phyloP scores from a whole-genome alignment of 2,797 vertebrate genomes.

The Margarornis squamiger region DNA sequence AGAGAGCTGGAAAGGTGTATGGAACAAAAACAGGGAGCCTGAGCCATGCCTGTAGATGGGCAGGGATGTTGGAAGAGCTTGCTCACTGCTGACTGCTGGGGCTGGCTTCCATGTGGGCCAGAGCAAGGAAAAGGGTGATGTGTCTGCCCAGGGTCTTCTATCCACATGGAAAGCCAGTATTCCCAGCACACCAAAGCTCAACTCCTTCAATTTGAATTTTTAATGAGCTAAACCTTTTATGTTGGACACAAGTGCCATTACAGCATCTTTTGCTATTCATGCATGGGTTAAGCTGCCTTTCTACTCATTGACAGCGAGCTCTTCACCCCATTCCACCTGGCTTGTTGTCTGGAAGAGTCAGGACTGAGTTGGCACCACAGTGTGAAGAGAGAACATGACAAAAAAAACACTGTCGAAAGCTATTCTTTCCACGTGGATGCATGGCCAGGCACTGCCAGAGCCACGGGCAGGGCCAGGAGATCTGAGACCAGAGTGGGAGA shows the following conservation, averaged over 20 bases:
- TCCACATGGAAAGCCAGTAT: accelerated
- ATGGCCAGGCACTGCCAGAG: accelerated
- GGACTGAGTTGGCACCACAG: neutral
- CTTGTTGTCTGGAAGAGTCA: neutral
- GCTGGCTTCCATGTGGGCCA: neutral
- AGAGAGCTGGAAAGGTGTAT: neutral
- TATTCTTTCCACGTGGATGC: neutral
- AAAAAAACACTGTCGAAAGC: neutral
- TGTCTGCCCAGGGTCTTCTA: neutral
- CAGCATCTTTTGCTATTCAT: neutral
- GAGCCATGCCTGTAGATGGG: neutral
- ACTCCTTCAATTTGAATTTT: neutral
- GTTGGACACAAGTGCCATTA: neutral
- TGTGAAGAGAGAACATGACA: neutral
- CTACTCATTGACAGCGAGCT: neutral
- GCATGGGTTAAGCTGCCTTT: neutral
- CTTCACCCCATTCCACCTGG: neutral
- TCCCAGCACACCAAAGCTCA: neutral
- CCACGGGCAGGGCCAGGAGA: neutral
- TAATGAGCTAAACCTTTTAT: conserved; percentile 9
- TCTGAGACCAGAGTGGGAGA: neutral
- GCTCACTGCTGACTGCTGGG: neutral
- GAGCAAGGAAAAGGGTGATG: neutral
- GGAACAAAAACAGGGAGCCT: neutral
- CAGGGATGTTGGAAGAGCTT: neutral